Evolutionary conservation across 1,140 invertebrate genomes (phyloP).

Genomic region (Drosophila takahashii): DNA sequence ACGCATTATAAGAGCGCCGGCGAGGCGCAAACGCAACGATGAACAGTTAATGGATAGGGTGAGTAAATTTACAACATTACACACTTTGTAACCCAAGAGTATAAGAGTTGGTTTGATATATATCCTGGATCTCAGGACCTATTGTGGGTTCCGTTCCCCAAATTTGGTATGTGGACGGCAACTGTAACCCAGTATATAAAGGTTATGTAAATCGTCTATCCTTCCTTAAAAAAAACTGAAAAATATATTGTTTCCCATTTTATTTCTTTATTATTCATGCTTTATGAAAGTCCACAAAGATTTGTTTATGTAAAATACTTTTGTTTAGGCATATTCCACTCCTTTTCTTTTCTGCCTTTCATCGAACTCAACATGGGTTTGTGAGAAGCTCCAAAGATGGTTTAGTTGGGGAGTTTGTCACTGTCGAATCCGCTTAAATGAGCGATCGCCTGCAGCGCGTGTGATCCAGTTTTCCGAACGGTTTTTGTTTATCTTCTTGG

Average conservation of each 20-base stretch:
- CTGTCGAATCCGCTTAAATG: constrained; percentile 23
- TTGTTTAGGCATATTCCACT: not conserved
- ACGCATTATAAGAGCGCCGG: constrained; percentile 78
- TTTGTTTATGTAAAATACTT: constrained; percentile 6
- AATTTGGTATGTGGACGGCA: not conserved
- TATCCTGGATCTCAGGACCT: not conserved
- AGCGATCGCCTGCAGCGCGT: constrained; percentile 28
- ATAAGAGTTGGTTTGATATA: not conserved
- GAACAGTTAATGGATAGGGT: constrained; percentile 80
- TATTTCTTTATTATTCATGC: not conserved
- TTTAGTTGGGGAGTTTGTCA: constrained; percentile 33
- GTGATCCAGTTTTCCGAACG: constrained; percentile 40
- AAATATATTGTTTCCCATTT: too few species aligned
- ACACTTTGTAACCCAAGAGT: too few species aligned
- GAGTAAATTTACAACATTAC: constrained; percentile 27
- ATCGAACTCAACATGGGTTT: constrained; percentile 51
- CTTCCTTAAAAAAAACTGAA: too few species aligned
- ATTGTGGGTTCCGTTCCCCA: not conserved
- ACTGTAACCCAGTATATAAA: too few species aligned
- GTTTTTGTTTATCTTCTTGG: constrained; percentile 44
- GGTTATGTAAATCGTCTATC: not conserved
- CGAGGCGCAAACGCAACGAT: constrained; percentile 77
- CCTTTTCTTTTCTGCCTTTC: constrained; percentile 30
- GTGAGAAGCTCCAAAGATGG: constrained; percentile 1
- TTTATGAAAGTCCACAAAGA: not conserved